Evolutionary conservation across 2,113 vertebrate species (phyloP).

Genomic region (Mungos mungo): DNA sequence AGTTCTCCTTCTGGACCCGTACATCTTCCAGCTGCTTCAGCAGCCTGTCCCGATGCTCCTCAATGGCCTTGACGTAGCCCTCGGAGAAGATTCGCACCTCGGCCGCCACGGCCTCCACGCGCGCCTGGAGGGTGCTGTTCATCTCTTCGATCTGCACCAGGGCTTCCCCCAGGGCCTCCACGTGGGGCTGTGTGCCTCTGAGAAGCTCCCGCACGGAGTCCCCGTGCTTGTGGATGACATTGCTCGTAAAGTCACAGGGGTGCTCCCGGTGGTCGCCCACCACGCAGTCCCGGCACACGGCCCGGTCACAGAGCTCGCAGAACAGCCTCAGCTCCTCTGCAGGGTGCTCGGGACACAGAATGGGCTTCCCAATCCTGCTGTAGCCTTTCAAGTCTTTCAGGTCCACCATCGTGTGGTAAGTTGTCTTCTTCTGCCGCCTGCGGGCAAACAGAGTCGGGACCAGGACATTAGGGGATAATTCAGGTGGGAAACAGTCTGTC

Average conservation of each 20-base stretch:
- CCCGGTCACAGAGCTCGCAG: slow-evolving; percentile 91
- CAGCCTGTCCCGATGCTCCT: slow-evolving; percentile 88
- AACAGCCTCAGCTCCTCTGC: slow-evolving; percentile 92
- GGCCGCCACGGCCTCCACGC: slow-evolving; percentile 75
- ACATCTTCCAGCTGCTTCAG: slow-evolving; percentile 90
- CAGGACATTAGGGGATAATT: neutral
- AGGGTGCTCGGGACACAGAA: slow-evolving; percentile 89
- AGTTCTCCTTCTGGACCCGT: slow-evolving; percentile 87
- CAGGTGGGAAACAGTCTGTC: neutral
- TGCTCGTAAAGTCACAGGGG: slow-evolving; percentile 82
- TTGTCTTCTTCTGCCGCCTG: slow-evolving; percentile 93
- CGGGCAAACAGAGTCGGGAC: slow-evolving; percentile 10
- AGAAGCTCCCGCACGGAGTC: slow-evolving; percentile 88
- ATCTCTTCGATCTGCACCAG: slow-evolving; percentile 84
- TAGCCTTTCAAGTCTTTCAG: slow-evolving; percentile 86
- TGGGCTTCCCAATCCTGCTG: slow-evolving; percentile 83
- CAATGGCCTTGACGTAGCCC: slow-evolving; percentile 88
- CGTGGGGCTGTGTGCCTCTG: slow-evolving; percentile 83
- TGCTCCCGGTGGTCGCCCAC: slow-evolving; percentile 89
- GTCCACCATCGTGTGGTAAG: slow-evolving; percentile 85
- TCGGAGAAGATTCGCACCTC: slow-evolving; percentile 88
- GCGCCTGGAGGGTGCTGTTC: slow-evolving; percentile 79
- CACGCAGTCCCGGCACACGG: slow-evolving; percentile 89
- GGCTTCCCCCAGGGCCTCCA: slow-evolving; percentile 84
- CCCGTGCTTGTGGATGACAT: slow-evolving; percentile 86